Base-by-base conservation (phyloP, 2,797 vertebrate species). In the Karalla daura region DNA sequence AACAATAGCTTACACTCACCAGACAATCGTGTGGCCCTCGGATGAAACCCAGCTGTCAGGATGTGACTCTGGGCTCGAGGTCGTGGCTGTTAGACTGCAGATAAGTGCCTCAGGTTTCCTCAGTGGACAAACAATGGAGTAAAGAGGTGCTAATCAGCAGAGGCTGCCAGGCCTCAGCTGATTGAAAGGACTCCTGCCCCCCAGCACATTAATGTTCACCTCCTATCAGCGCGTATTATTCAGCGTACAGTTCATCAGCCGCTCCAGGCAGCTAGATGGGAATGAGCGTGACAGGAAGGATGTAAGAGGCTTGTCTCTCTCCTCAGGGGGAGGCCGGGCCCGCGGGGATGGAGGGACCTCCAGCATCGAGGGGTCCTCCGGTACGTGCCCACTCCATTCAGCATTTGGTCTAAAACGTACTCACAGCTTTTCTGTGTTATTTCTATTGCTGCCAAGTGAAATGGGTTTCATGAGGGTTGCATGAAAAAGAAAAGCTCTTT, bases 261-360 rank as follows among this genome's bases (percentile, higher is more conserved):
- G 1, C 55, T 64, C 14, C 36, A 32, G 54, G 36, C 41, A 35
- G n/a, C 40, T 15, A 10, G 35, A 45, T 41, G 5, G 50, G 18
- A 49, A 12, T 2, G 21, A 43, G 58, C 40, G 11, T 51, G 15
- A 5, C 56, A 45, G 5, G 9, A 52, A n/a, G 5, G 11, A 8
- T 17, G 18, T 35, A 8, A 27, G 17, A 23, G 0, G 5, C 24
- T 25, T 51, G 3, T 74, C 33, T 9, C 4, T 65, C 30, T 70
- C 39, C 74, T 23, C 44, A 94, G 93, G 93, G 91, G 30, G 74
- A 86, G 10, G 50, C 69, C 23, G 90, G 91, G 1, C 30, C 64
- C 0, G 7, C 7, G 21, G 91, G 91, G 44, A 52, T 12, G 2
- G 15, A 60, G 55, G 93, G 93, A 59, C 74, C 80, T 20, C 58